Conservation (phyloP, 2,113 vertebrate species). For the Cygnus buccinator region DNA sequence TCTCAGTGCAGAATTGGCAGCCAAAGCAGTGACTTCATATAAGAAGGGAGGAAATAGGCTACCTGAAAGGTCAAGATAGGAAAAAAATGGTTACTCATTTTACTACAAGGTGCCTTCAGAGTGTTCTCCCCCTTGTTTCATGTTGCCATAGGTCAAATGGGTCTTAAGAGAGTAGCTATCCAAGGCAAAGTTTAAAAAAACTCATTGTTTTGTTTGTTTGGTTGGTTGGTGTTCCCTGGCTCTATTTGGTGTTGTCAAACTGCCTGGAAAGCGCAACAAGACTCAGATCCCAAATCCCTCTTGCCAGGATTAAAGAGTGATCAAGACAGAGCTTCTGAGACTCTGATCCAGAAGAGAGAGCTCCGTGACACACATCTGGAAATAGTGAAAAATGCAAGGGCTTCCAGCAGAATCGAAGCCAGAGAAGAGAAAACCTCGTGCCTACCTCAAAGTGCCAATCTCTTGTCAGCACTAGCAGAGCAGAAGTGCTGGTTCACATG, state of each 20-base stretch:
- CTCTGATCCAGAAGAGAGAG: not conserved
- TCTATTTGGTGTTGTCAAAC: not conserved
- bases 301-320: not conserved
- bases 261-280: not conserved
- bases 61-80: not conserved
- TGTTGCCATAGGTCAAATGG: not conserved
- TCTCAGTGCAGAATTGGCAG: not conserved
- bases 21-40: conserved; percentile 5
- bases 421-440: not conserved
- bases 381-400: not conserved
- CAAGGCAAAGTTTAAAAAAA: not conserved
- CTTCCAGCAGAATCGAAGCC: not conserved
- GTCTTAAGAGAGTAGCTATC: not conserved
- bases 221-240: not conserved
- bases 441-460: not conserved
- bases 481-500: not conserved
- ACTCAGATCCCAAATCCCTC: not conserved
- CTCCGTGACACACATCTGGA: not conserved
- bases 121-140: not conserved
- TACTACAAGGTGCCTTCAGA: not conserved
- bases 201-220: not conserved
- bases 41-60: not conserved
- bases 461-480: not conserved
- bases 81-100: not conserved
- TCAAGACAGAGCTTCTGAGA: conserved; percentile 10